phyloP scores from a whole-genome alignment of 2,113 vertebrate species.

The Xiphorhynchus elegans region DNA sequence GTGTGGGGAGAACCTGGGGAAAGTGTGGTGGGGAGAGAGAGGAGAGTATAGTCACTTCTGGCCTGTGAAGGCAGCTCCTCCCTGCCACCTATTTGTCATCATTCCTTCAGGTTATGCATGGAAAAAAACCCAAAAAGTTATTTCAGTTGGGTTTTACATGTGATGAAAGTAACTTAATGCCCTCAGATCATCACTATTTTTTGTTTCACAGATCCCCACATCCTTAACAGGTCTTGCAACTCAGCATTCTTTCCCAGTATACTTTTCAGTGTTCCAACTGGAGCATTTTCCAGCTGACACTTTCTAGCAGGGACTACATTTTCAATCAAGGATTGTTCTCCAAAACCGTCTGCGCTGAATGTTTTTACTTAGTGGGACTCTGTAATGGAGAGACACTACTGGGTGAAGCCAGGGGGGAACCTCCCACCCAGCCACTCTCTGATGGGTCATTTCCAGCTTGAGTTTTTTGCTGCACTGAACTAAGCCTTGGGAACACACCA shows the following conservation, averaged over 20 bases:
- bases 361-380: neutral
- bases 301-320: neutral
- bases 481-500: neutral
- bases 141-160: neutral
- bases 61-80: neutral
- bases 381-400: fast-evolving
- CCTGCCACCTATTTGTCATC: neutral
- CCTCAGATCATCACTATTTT: neutral
- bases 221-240: neutral
- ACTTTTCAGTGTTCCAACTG: neutral
- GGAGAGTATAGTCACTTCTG: neutral
- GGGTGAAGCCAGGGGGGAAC: neutral
- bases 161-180: neutral
- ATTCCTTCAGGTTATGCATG: neutral
- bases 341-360: neutral
- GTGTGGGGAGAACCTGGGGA: neutral
- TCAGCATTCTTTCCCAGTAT: neutral
- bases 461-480: neutral
- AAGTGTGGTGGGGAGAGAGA: neutral
- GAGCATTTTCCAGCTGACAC: neutral
- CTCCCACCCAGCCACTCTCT: neutral
- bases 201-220: neutral
- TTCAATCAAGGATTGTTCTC: neutral
- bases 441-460: neutral
- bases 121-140: neutral